phyloP scores from a whole-genome alignment of 1,140 invertebrate species.

The Procambarus virginalis region DNA sequence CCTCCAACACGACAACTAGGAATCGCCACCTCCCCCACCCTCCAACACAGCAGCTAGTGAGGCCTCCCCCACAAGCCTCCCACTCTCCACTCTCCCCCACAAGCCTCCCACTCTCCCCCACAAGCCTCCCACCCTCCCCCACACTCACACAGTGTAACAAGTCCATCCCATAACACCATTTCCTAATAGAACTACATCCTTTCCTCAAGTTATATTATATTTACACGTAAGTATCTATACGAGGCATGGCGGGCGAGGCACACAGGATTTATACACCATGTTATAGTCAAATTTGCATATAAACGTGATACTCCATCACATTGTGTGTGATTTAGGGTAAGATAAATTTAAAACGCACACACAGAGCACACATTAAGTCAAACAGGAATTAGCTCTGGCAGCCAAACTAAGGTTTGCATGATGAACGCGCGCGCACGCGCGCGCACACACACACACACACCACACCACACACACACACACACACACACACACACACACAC shows the following conservation, averaged over 20 bases:
- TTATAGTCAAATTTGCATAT: slow-evolving; percentile 44
- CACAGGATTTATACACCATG: slow-evolving; percentile 33
- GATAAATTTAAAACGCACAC: slow-evolving; percentile 30
- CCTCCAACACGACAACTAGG: no score
- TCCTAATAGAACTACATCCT: not conserved
- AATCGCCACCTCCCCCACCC: no score
- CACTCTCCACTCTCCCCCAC: no score
- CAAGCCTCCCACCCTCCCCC: not conserved
- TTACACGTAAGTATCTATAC: slow-evolving; percentile 16
- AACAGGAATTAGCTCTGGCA: not conserved
- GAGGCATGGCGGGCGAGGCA: not conserved
- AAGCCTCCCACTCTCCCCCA: not conserved
- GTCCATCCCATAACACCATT: not conserved
- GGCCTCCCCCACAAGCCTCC: no score
- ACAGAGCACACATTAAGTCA: not conserved
- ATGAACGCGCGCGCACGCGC: not conserved
- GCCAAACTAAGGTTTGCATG: not conserved
- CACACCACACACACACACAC: slow-evolving; percentile 18
- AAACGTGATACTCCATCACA: slow-evolving; percentile 39
- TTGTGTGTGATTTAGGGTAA: slow-evolving; percentile 29
- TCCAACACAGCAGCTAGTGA: no score
- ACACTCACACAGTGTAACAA: not conserved
- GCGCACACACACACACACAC: not conserved
- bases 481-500: slow-evolving; percentile 33
- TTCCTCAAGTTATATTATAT: slow-evolving; percentile 17